These are phyloP conservation scores for Drosophila sucinea DNA, from an alignment of 1,140 invertebrate genomes.

Conservation along the genomic window DNA sequence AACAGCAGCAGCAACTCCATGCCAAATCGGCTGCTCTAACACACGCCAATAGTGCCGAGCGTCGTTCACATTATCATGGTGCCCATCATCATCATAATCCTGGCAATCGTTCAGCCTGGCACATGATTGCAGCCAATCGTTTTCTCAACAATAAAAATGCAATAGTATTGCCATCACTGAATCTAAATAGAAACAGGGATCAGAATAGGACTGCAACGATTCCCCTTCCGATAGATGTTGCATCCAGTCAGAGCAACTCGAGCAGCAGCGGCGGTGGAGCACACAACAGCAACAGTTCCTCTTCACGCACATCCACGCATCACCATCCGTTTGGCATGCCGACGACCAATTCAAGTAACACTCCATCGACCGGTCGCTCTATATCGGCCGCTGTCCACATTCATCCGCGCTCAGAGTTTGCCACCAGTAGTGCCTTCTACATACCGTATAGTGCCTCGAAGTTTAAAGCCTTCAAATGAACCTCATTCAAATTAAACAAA, in stretches of 20 bases:
- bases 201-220: constrained; percentile 28
- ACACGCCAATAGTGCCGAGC: constrained; percentile 39
- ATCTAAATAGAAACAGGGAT: constrained; percentile 57
- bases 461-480: constrained; percentile 79
- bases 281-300: constrained; percentile 53
- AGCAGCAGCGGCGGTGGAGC: constrained; percentile 46
- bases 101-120: constrained; percentile 68
- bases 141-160: constrained; percentile 74
- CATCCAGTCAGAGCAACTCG: constrained; percentile 58
- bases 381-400: constrained; percentile 76
- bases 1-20: constrained; percentile 44
- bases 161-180: constrained; percentile 71
- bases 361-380: constrained; percentile 70
- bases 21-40: constrained; percentile 73
- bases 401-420: constrained; percentile 67
- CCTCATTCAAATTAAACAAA: constrained; percentile 43
- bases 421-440: constrained; percentile 64
- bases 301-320: constrained; percentile 37
- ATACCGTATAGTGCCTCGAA: constrained; percentile 82
- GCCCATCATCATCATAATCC: constrained; percentile 31
- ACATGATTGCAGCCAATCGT: constrained; percentile 66
- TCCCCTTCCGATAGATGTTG: constrained; percentile 25
- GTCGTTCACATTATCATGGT: constrained; percentile 21
- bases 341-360: constrained; percentile 68
- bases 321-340: constrained; percentile 44